Evolutionary conservation across 2,888 invertebrate genomes (phyloP).

Genomic region (Callosobruchus maculatus): DNA sequence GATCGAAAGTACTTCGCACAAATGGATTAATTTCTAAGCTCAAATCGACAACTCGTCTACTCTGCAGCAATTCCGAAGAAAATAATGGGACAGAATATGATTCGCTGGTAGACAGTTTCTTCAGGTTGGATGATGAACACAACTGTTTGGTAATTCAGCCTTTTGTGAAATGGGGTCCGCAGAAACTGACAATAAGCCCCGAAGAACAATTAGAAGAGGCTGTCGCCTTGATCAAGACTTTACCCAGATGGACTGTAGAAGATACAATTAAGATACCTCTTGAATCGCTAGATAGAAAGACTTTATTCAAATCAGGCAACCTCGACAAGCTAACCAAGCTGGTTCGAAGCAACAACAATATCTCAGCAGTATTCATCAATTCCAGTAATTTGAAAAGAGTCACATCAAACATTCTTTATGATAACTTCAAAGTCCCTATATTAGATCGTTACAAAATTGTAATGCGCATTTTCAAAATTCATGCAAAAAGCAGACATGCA

Average conservation of each 20-base stretch:
- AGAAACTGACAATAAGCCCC: conserved; percentile 56
- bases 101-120: conserved; percentile 33
- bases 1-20: background rate
- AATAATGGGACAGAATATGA: conserved; percentile 35
- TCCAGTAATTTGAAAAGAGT: conserved; percentile 59
- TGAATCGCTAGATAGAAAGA: conserved; percentile 54
- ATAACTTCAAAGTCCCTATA: conserved; percentile 64
- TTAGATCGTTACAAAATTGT: conserved; percentile 73
- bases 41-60: background rate
- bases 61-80: background rate
- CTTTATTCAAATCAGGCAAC: conserved; percentile 64
- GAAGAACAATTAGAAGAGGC: conserved; percentile 70
- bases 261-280: conserved; percentile 58
- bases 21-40: background rate
- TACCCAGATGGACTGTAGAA: conserved; percentile 66
- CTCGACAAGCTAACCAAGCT: conserved; percentile 54
- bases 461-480: conserved; percentile 73
- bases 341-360: conserved; percentile 44
- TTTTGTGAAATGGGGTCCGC: conserved; percentile 66
- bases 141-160: conserved; percentile 69
- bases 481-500: conserved; percentile 73
- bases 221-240: conserved; percentile 63
- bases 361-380: conserved; percentile 71
- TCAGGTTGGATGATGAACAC: conserved; percentile 47
- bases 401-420: conserved; percentile 61